Percentiles rank a stretch among this genome's conserved stretches.
Evolutionary conservation across 2,888 invertebrate genomes (phyloP).

Genomic region (Hydrotaea diabolus): DNA sequence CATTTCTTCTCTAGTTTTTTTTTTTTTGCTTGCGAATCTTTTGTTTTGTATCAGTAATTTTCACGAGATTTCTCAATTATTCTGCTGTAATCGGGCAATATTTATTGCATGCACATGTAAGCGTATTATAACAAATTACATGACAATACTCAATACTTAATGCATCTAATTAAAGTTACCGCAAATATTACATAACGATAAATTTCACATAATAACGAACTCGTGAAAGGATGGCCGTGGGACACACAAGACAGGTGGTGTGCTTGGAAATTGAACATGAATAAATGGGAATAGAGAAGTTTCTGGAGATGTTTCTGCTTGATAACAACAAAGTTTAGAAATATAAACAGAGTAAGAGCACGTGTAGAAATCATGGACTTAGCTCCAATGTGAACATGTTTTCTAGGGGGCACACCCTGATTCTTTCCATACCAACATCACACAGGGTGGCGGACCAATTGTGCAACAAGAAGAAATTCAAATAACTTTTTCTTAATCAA

Average conservation of each 20-base stretch:
- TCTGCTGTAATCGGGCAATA: not conserved
- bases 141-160: not conserved
- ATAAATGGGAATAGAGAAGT: not conserved
- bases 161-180: conserved; percentile 9
- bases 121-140: not conserved
- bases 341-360: no score
- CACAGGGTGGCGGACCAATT: no score
- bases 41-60: not conserved
- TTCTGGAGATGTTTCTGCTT: not conserved
- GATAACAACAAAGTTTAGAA: no score
- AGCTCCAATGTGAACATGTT: no score
- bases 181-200: not conserved
- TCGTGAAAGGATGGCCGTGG: not conserved
- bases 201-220: not conserved
- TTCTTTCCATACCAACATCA: no score
- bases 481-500: no score
- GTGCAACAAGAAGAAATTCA: no score
- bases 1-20: not conserved
- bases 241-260: not conserved
- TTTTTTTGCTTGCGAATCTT: no score
- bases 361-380: no score
- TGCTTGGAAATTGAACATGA: not conserved
- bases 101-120: not conserved
- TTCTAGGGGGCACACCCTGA: no score
- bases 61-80: not conserved